A percentile compares a stretch with the other conserved stretches of the same genome.
Conservation (phyloP, 2,113 vertebrate species). For the Coreoperca whiteheadi region DNA sequence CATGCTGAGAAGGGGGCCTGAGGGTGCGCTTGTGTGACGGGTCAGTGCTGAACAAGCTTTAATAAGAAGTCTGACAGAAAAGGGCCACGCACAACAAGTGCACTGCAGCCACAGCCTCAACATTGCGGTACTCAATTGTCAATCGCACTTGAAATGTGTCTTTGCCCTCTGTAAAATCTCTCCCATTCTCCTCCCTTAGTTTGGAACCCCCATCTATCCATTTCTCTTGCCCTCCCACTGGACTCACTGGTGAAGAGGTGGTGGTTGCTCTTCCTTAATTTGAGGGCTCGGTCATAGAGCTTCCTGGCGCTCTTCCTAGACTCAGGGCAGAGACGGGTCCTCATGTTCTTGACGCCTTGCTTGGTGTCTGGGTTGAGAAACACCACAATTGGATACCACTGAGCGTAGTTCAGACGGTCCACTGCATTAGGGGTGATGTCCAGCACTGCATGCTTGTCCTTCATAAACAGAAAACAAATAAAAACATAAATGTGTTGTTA, state of each 20-base stretch:
- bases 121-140: slow-evolving; percentile 37
- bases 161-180: slow-evolving; percentile 21
- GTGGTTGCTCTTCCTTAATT: slow-evolving; percentile 98
- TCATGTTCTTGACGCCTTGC: slow-evolving; percentile 97
- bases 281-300: slow-evolving; percentile 94
- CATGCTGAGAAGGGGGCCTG: slow-evolving; percentile 7
- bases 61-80: slow-evolving; percentile 43
- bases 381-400: slow-evolving; percentile 99
- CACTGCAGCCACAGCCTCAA: neutral
- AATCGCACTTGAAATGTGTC: slow-evolving; percentile 25
- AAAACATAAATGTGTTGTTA: neutral
- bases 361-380: slow-evolving; percentile 98
- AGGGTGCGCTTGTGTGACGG: slow-evolving; percentile 23
- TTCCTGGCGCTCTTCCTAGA: slow-evolving; percentile 97
- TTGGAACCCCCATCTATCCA: neutral
- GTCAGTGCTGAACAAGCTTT: slow-evolving; percentile 44
- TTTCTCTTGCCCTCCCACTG: neutral
- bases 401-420: slow-evolving; percentile 98
- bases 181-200: neutral
- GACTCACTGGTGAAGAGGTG: slow-evolving; percentile 98
- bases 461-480: slow-evolving; percentile 10
- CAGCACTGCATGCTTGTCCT: slow-evolving; percentile 98
- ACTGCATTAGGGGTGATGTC: slow-evolving; percentile 99
- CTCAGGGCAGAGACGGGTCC: slow-evolving; percentile 94
- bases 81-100: slow-evolving; percentile 39